Percentiles rank a stretch among this genome's conserved stretches.
phyloP scores from a whole-genome alignment of 2,888 invertebrate genomes.

The Nomada ruficornis region DNA sequence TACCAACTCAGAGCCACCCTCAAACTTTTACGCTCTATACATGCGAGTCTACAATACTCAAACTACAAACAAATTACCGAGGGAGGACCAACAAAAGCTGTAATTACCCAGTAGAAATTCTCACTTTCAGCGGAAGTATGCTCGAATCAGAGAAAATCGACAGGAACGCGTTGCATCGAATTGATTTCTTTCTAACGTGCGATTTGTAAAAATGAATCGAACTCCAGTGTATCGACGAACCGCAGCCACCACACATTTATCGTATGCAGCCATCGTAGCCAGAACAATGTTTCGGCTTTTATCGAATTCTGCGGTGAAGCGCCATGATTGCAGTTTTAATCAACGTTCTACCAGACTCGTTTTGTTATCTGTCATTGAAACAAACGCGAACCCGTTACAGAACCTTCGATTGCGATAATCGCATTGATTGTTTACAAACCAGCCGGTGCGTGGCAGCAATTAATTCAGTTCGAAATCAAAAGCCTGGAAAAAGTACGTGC shows the following conservation, averaged over 20 bases:
- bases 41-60: slow-evolving; percentile 32
- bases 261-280: slow-evolving; percentile 51
- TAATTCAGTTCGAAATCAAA: slow-evolving; percentile 68
- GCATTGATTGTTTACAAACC: slow-evolving; percentile 67
- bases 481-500: slow-evolving; percentile 50
- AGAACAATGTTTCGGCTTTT: slow-evolving; percentile 66
- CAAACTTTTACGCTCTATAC: slow-evolving; percentile 1
- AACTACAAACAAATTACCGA: slow-evolving; percentile 36
- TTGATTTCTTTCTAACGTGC: slow-evolving; percentile 39
- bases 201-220: slow-evolving; percentile 50
- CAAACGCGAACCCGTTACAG: slow-evolving; percentile 26
- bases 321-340: slow-evolving; percentile 77
- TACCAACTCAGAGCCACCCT: neutral
- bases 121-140: neutral
- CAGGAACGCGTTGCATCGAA: slow-evolving; percentile 31
- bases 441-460: slow-evolving; percentile 60
- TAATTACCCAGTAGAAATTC: slow-evolving; percentile 13
- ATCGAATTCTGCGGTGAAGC: slow-evolving; percentile 74
- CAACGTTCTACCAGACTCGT: slow-evolving; percentile 68
- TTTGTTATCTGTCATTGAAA: slow-evolving; percentile 71
- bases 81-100: neutral
- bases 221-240: slow-evolving; percentile 29
- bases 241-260: slow-evolving; percentile 50
- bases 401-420: slow-evolving; percentile 71
- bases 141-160: neutral